Evolutionary conservation across 2,888 invertebrate genomes (phyloP), one percentile per base, ranked within the genome.

Genomic region (Andrena trimmerana): DNA sequence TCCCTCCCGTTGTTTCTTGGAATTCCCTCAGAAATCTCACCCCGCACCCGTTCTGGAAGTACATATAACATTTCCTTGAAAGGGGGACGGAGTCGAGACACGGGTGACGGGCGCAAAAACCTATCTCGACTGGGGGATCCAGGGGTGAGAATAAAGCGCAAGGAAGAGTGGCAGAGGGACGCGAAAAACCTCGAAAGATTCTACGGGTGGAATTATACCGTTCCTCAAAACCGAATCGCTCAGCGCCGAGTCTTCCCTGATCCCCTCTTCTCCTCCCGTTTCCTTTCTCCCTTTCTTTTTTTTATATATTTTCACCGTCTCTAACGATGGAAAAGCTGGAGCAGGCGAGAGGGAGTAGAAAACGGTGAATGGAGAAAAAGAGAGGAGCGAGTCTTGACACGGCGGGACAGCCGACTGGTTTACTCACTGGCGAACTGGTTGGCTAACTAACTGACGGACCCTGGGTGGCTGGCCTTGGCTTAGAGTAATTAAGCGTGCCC

Each of bases 401-500:
- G 24, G 57, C 8, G 1, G 77, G 48, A 63, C 29, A 62, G 31
- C 31, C 20, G 48, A 13, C 76, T 65, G 27, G 48, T 59, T 57
- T 65, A 16, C 29, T 57, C 59, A 52, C 10, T 20, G 33, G 57
- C 48, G 24, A 42, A 52, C 48, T 16, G 66, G 54, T 54, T 67
- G 70, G 57, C 82, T 70, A 66, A 78, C 67, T 71, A 70, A 81
- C 68, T 68, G 73, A 52, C 54, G 54, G 84, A 73, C 69, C 52
- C 66, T 63, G 31, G 67, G 33, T 59, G 66, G 72, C 72, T 73
- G 84, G 78, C 83, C 88, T 88, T 86, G 79, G 82, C 79, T 86
- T 73, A 36, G 59, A 87, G 83, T 86, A 88, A 88, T 88, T 88
- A 88, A 88, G 73, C 86, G 77, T 84, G 48, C 59, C 81, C 57